Conservation (phyloP, 2,113 vertebrate genomes). For the Actenoides lindsayi region DNA sequence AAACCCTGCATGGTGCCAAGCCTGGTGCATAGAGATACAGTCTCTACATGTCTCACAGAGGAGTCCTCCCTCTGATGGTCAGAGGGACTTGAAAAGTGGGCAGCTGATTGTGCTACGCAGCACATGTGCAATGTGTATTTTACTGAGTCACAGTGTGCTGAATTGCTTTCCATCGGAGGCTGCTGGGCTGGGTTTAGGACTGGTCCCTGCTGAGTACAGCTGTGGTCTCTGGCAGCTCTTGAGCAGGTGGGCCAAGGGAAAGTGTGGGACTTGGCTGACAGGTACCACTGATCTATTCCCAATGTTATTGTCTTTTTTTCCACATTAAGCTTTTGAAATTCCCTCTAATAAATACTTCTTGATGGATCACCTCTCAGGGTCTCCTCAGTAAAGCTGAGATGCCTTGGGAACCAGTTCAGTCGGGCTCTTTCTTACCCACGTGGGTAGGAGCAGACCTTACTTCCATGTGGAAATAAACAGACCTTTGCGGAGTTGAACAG, state of each 20-base stretch:
- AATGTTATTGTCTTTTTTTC: background rate
- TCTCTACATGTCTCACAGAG: background rate
- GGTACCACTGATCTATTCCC: background rate
- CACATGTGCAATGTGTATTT: fast-evolving
- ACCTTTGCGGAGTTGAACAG: background rate
- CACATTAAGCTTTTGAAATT: background rate
- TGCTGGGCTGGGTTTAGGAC: background rate
- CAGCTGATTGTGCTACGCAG: fast-evolving
- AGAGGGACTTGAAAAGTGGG: background rate
- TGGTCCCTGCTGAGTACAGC: background rate
- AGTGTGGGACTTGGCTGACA: background rate
- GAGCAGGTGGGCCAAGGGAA: background rate
- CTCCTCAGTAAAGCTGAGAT: background rate
- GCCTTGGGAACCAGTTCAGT: background rate
- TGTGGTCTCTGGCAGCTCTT: background rate
- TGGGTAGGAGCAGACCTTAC: background rate
- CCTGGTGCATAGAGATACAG: background rate
- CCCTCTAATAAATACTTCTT: background rate
- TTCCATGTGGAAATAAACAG: background rate
- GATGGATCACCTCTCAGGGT: background rate
- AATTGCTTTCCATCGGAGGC: background rate
- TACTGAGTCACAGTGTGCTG: background rate
- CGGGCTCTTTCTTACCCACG: fast-evolving
- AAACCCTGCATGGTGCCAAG: background rate
- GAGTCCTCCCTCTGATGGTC: background rate